Conservation (phyloP, 2,113 vertebrate genomes). For the Petrocephalus zakoni region DNA sequence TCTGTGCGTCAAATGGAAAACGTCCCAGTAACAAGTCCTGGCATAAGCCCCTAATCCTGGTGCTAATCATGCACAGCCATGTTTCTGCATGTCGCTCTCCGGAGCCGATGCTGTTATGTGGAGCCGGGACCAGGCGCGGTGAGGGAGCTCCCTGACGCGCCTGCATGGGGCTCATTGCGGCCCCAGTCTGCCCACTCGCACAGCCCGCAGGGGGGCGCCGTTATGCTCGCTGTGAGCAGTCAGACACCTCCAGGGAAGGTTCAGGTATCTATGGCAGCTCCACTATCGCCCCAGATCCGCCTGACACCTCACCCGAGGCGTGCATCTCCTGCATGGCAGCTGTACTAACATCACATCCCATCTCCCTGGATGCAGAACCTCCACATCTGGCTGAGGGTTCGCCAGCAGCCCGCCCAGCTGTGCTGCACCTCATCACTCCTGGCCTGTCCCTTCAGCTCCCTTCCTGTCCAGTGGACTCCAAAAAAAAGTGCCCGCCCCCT, state of each 20-base stretch:
- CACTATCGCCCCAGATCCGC: not conserved
- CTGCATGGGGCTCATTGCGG: not conserved
- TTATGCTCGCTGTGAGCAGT: not conserved
- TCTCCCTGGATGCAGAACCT: not conserved
- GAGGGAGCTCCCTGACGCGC: not conserved
- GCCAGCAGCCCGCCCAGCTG: not conserved
- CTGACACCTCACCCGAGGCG: not conserved
- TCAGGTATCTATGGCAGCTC: not conserved
- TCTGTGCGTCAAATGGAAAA: constrained; percentile 11
- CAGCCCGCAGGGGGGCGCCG: not conserved
- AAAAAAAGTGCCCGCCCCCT: not conserved
- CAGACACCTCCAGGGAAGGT: not conserved
- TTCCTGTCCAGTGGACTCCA: not conserved
- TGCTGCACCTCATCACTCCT: not conserved
- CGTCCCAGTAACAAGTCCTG: constrained; percentile 1
- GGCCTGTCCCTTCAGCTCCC: constrained; percentile 9
- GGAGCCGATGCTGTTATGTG: not conserved
- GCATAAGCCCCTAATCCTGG: not conserved
- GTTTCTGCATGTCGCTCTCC: not conserved
- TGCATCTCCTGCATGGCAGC: not conserved
- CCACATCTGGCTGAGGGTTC: not conserved
- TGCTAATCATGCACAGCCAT: not conserved
- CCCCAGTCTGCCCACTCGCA: not conserved
- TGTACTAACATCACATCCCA: not conserved
- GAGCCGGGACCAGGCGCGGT: not conserved